Evolutionary conservation across 2,888 invertebrate genomes (phyloP).

Genomic region (Magallana nippona): DNA sequence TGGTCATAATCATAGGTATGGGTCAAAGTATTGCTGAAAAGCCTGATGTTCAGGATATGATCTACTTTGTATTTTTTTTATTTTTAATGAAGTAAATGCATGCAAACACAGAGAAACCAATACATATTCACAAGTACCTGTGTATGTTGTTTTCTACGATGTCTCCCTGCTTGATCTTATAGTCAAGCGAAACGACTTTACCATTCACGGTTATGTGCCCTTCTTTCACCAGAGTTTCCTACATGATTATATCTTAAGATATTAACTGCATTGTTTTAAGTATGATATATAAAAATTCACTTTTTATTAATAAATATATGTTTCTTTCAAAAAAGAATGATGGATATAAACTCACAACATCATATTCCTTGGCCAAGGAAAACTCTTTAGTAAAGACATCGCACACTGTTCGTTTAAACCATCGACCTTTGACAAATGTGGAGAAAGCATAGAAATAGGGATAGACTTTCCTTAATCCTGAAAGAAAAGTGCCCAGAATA

Average conservation of each 20-base stretch:
- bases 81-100: too few relatives aligned
- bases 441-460: slow-evolving; percentile 98
- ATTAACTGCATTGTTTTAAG: too few relatives aligned
- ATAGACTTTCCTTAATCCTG: slow-evolving; percentile 96
- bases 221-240: slow-evolving; percentile 52
- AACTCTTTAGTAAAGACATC: slow-evolving; percentile 97
- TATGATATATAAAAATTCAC: too few relatives aligned
- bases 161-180: slow-evolving; percentile 95
- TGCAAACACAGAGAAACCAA: too few relatives aligned
- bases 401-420: slow-evolving; percentile 92
- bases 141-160: slow-evolving; percentile 93
- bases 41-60: too few relatives aligned
- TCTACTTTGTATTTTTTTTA: too few relatives aligned
- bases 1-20: too few relatives aligned
- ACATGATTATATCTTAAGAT: not conserved
- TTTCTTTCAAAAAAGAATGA: too few relatives aligned
- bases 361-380: slow-evolving; percentile 52
- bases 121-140: slow-evolving; percentile 64
- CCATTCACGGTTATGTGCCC: slow-evolving; percentile 73
- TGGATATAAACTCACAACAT: not conserved
- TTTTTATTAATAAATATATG: too few relatives aligned
- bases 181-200: slow-evolving; percentile 93
- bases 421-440: slow-evolving; percentile 96
- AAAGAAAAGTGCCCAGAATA: slow-evolving; percentile 57
- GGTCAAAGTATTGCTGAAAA: too few relatives aligned